Conservation (phyloP, 2,888 invertebrate genomes). For the Hirtodrosophila confusa region DNA sequence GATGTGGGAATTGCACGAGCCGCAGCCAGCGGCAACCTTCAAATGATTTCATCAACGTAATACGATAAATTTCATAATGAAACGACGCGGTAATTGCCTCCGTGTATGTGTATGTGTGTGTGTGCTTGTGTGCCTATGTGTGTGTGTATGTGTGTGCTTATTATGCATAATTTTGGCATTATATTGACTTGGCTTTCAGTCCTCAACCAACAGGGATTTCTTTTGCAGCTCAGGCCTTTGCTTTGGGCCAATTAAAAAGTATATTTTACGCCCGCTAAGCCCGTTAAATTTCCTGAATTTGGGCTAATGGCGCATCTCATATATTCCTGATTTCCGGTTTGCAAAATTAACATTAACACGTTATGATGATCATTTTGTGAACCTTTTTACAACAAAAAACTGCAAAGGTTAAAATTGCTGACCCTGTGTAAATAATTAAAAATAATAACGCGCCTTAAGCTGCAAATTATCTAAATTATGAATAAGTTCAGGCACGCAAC, state of each 20-base stretch:
- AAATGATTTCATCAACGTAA: constrained; percentile 80
- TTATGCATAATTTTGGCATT: constrained; percentile 53
- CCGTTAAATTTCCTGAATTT: constrained; percentile 6
- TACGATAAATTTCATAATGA: constrained; percentile 80
- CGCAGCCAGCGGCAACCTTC: constrained; percentile 49
- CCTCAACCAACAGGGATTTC: constrained; percentile 26
- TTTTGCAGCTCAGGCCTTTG: not conserved
- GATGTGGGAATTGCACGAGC: constrained; percentile 66
- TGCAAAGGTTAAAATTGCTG: too few relatives aligned
- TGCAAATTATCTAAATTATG: too few relatives aligned
- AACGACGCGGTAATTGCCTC: constrained; percentile 72
- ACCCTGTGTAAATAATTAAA: too few relatives aligned
- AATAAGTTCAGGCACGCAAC: too few relatives aligned
- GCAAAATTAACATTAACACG: constrained; percentile 15
- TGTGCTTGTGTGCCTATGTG: not conserved
- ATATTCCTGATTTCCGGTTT: not conserved
- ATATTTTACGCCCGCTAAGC: constrained; percentile 15
- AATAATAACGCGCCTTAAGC: too few relatives aligned
- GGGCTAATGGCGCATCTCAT: constrained; percentile 3
- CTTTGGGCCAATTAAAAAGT: constrained; percentile 39
- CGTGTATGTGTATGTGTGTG: not conserved
- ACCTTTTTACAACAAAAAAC: constrained; percentile 3
- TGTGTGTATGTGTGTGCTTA: constrained; percentile 22
- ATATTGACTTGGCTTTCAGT: constrained; percentile 44
- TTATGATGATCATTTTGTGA: not conserved